Conservation (phyloP, 2,888 invertebrate species). For the Tachystola acroxantha region DNA sequence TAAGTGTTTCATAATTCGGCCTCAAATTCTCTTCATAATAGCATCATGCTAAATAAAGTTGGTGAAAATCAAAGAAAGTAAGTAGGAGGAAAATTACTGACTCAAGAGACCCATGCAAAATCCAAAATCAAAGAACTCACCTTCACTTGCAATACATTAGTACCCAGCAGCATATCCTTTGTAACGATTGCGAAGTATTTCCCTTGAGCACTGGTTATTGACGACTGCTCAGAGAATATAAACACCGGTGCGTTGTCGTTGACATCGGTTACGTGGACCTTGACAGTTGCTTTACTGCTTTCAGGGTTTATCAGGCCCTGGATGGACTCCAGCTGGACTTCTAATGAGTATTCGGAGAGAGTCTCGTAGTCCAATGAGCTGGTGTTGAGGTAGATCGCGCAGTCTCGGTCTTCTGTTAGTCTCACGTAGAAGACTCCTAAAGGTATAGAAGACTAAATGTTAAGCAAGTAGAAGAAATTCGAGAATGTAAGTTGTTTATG, state of each 20-base stretch:
- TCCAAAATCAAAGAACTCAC: conserved; percentile 51
- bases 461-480: too few species aligned
- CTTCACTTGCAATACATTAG: conserved; percentile 88
- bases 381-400: conserved; percentile 85
- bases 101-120: too few species aligned
- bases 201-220: conserved; percentile 76
- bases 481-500: too few species aligned
- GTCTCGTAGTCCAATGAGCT: conserved; percentile 88
- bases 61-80: too few species aligned
- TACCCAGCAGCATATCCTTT: conserved; percentile 84
- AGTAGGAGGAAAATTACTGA: too few species aligned
- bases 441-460: not conserved
- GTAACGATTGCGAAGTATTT: conserved; percentile 90
- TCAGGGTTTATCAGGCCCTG: conserved; percentile 89
- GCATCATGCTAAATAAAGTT: too few species aligned
- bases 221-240: conserved; percentile 80
- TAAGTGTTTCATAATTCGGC: too few species aligned
- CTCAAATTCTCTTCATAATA: too few species aligned
- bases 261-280: conserved; percentile 89
- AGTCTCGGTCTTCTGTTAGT: conserved; percentile 88
- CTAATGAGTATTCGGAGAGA: conserved; percentile 83
- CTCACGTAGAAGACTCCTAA: conserved; percentile 85
- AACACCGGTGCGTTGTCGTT: conserved; percentile 95
- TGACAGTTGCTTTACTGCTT: conserved; percentile 84
- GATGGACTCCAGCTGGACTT: conserved; percentile 87